Evolutionary conservation across 2,888 invertebrate genomes (phyloP).

Genomic region (Spilosoma lubricipeda): DNA sequence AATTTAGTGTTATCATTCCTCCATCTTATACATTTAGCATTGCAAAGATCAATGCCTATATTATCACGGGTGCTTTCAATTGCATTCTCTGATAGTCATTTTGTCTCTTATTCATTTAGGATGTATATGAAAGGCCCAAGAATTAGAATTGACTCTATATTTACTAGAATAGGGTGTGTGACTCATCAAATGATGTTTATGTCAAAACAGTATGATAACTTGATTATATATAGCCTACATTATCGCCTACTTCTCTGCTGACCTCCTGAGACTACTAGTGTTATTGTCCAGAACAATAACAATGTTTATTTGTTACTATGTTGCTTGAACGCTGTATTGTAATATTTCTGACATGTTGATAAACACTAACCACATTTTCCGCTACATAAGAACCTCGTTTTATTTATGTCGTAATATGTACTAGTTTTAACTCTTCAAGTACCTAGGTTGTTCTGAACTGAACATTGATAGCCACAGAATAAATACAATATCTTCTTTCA

Average conservation of each 20-base stretch:
- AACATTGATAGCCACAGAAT: too few species aligned
- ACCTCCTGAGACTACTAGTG: neutral
- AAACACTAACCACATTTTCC: neutral
- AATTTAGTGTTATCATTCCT: too few species aligned
- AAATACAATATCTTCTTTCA: too few species aligned
- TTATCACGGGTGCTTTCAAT: too few species aligned
- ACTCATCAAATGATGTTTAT: neutral
- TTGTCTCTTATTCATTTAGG: neutral
- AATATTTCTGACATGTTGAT: neutral
- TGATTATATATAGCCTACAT: conserved; percentile 9
- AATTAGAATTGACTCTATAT: neutral
- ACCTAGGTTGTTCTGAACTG: too few species aligned
- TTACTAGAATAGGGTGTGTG: neutral
- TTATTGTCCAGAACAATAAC: neutral
- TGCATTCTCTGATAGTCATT: too few species aligned
- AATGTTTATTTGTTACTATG: neutral
- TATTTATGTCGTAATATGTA: neutral
- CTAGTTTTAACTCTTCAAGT: too few species aligned
- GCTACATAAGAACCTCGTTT: neutral
- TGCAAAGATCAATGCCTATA: too few species aligned
- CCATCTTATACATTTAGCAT: too few species aligned
- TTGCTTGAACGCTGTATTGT: neutral
- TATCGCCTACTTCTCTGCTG: conserved; percentile 7
- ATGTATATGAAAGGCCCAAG: neutral
- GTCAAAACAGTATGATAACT: neutral